phyloP scores from a whole-genome alignment of 2,888 invertebrate species.

The Chironomus tentans region DNA sequence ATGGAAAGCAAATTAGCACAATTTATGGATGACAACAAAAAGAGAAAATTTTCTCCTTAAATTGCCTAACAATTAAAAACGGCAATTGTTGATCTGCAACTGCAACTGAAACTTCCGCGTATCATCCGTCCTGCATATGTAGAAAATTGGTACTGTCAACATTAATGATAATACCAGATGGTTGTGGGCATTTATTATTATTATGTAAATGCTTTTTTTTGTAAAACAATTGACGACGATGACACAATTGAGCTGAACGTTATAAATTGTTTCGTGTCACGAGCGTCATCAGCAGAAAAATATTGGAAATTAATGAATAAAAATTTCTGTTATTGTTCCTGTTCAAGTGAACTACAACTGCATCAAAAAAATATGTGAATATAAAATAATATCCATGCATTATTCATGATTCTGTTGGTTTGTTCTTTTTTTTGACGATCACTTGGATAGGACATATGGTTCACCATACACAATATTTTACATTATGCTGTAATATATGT shows the following conservation, averaged over 20 bases:
- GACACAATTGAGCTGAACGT: not conserved
- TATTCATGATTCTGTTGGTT: slow-evolving; percentile 8
- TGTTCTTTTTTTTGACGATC: not conserved
- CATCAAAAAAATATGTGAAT: too few species aligned
- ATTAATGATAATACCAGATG: not conserved
- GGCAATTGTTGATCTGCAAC: not conserved
- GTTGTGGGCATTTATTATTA: not conserved
- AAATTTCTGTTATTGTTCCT: not conserved
- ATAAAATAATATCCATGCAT: not conserved
- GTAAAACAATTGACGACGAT: slow-evolving; percentile 1
- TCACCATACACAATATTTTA: not conserved
- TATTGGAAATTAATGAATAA: slow-evolving; percentile 2
- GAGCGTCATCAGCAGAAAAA: not conserved
- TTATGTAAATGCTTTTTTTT: too few species aligned
- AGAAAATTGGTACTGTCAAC: not conserved
- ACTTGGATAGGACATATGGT: not conserved
- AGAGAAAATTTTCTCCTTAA: not conserved
- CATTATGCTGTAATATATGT: not conserved
- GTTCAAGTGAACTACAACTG: not conserved
- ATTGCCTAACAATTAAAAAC: slow-evolving; percentile 3
- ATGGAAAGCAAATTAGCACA: not conserved
- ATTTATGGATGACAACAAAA: not conserved
- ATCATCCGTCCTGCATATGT: not conserved
- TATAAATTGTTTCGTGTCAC: slow-evolving; percentile 8
- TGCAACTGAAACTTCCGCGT: not conserved